phyloP scores from a whole-genome alignment of 2,113 vertebrate species.

The Amia ocellicauda region DNA sequence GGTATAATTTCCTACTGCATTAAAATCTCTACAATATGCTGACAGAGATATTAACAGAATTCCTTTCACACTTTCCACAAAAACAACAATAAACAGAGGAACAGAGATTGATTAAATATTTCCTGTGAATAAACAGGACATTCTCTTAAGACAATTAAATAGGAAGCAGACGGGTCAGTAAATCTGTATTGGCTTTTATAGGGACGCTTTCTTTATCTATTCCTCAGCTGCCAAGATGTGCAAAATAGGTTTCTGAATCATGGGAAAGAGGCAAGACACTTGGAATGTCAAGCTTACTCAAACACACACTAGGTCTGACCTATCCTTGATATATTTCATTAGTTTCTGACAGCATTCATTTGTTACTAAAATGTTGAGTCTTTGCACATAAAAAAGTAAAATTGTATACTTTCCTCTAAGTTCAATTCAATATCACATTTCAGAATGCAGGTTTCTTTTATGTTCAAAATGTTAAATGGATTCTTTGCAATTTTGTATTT shows the following conservation, averaged over 20 bases:
- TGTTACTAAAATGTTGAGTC: no score
- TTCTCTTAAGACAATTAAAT: conserved; percentile 47
- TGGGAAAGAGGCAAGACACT: conserved; percentile 35
- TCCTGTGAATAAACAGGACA: conserved; percentile 56
- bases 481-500: no score
- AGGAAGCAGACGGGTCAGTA: conserved; percentile 41
- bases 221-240: conserved; percentile 33
- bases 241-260: conserved; percentile 28
- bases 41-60: conserved; percentile 24
- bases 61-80: conserved; percentile 33
- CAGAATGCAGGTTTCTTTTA: no score
- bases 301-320: conserved; percentile 50
- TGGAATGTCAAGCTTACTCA: conserved; percentile 29
- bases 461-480: no score
- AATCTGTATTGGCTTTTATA: conserved; percentile 30
- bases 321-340: conserved; percentile 43
- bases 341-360: conserved; percentile 22
- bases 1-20: no score
- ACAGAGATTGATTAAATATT: neutral
- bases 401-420: no score
- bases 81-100: neutral
- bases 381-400: no score
- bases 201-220: conserved; percentile 38
- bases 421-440: no score
- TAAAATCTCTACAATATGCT: no score